Conservation (phyloP, 1,140 invertebrate genomes). For the Proctacanthus coquilletti region DNA sequence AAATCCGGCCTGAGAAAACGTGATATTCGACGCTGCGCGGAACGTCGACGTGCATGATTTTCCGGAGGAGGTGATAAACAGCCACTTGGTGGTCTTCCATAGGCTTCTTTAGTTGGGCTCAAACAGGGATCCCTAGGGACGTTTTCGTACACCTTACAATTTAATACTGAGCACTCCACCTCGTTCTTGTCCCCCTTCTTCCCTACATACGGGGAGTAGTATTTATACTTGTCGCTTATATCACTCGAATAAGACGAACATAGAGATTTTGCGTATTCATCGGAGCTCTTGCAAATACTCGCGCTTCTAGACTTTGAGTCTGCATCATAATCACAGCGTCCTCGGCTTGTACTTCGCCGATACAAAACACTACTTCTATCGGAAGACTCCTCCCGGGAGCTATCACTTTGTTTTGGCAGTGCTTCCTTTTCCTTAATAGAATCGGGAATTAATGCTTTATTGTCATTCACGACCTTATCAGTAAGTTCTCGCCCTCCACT, state of each 20-base stretch:
- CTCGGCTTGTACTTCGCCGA: slow-evolving; percentile 18
- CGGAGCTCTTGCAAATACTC: slow-evolving; percentile 16
- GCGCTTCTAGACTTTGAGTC: slow-evolving; percentile 14
- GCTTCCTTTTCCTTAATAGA: slow-evolving; percentile 1
- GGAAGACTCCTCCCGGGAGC: slow-evolving; percentile 7
- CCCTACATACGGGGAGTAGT: slow-evolving; percentile 25
- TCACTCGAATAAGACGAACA: slow-evolving; percentile 22
- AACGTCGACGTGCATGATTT: slow-evolving; percentile 26
- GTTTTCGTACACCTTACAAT: neutral
- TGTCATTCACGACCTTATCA: no score
- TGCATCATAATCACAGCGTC: slow-evolving; percentile 8
- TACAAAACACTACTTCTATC: slow-evolving; percentile 17
- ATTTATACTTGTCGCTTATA: slow-evolving; percentile 26
- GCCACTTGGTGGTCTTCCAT: slow-evolving; percentile 28
- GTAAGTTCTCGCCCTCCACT: slow-evolving; percentile 16
- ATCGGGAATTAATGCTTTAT: no score
- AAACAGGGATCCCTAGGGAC: neutral
- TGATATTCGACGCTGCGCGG: slow-evolving; percentile 42
- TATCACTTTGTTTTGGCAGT: slow-evolving; percentile 2
- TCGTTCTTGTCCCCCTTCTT: no score
- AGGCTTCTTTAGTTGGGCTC: neutral
- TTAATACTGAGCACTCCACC: neutral
- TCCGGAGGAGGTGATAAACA: slow-evolving; percentile 20
- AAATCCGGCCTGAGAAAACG: slow-evolving; percentile 62
- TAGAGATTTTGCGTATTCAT: slow-evolving; percentile 19